These are phyloP conservation scores for Fragum fragum DNA, from an alignment of 2,888 invertebrate species.

Conservation along the genomic window DNA sequence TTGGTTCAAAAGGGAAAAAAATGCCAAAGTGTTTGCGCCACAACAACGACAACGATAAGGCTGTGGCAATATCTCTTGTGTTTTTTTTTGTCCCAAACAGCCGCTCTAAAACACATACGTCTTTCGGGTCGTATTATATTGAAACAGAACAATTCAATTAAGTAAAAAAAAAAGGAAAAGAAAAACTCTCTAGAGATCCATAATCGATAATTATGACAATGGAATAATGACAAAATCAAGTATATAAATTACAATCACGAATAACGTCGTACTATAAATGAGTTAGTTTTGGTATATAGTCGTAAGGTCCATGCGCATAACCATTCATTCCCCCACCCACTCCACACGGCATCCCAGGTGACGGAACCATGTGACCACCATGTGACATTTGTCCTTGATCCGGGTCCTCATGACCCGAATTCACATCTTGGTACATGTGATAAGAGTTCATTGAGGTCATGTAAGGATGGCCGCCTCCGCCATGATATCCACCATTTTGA, in stretches of 20 bases:
- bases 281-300: slow-evolving; percentile 84
- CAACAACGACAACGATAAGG: too few relatives aligned
- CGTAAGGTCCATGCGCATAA: slow-evolving; percentile 77
- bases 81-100: too few relatives aligned
- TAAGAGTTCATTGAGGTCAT: slow-evolving; percentile 71
- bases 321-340: slow-evolving; percentile 74
- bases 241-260: not conserved
- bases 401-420: slow-evolving; percentile 68
- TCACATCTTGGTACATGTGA: slow-evolving; percentile 74
- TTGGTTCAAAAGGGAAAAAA: too few relatives aligned
- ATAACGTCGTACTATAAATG: slow-evolving; percentile 72
- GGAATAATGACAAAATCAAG: not conserved
- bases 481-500: slow-evolving; percentile 39
- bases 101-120: too few relatives aligned
- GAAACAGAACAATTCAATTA: too few relatives aligned
- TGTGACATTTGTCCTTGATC: slow-evolving; percentile 69
- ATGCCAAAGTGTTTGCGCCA: too few relatives aligned
- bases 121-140: too few relatives aligned
- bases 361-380: slow-evolving; percentile 71
- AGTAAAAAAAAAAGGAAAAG: too few relatives aligned
- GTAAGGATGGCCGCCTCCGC: slow-evolving; percentile 62
- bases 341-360: slow-evolving; percentile 75
- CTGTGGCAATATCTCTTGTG: too few relatives aligned
- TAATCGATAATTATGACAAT: not conserved
- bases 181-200: too few relatives aligned